Evolutionary conservation across 2,113 vertebrate species (phyloP).

Genomic region (Rhodinocichla rosea): DNA sequence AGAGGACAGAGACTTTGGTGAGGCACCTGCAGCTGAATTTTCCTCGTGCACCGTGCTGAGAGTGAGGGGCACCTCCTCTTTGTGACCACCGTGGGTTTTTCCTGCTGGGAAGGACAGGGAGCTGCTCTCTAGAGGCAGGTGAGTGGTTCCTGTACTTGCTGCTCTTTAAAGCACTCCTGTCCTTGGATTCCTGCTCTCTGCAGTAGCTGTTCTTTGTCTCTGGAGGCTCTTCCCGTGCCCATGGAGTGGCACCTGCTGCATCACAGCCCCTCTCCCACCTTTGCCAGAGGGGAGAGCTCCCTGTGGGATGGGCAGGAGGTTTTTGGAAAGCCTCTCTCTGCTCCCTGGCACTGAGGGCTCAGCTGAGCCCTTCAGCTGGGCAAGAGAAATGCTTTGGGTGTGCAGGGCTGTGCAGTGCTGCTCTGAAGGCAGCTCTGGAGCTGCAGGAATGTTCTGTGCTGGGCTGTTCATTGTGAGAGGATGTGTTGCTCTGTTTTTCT

Average conservation of each 20-base stretch:
- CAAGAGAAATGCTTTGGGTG: background rate
- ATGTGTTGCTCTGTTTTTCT: background rate
- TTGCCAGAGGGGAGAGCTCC: background rate
- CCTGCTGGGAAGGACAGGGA: accelerated
- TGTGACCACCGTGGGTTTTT: accelerated
- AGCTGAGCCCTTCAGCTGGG: background rate
- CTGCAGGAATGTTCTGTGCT: background rate
- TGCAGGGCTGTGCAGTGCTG: background rate
- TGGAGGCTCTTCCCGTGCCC: accelerated
- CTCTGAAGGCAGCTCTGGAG: background rate
- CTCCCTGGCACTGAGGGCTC: accelerated
- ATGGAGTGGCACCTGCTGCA: accelerated
- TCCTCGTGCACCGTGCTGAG: accelerated
- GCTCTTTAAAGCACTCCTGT: background rate
- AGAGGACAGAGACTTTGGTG: background rate
- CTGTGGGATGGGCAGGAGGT: background rate
- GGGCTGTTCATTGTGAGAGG: background rate
- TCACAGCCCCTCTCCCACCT: accelerated
- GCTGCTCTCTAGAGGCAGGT: background rate
- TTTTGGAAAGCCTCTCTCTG: background rate
- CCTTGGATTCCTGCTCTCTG: background rate
- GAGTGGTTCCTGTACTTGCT: accelerated
- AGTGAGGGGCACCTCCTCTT: background rate
- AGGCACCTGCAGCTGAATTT: background rate
- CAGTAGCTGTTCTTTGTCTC: background rate